Evolutionary conservation across 2,888 invertebrate species (phyloP), one percentile per base, ranked within the genome.

Genomic region (Lithophane socia): DNA sequence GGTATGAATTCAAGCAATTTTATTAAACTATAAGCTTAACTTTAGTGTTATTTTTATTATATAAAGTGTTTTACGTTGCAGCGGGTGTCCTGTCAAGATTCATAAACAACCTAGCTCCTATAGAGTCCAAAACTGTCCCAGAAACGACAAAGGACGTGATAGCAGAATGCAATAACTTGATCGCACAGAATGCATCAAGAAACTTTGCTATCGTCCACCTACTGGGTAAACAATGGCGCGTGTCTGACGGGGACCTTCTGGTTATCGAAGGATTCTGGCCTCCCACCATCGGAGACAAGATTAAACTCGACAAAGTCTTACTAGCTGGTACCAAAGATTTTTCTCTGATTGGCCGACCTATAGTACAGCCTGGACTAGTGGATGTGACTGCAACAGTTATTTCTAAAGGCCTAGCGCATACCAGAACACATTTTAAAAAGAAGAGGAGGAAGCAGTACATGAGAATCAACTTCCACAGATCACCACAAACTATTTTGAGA

Each of bases 201-300:
- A 96, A 98, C 82, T 99, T 99, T 94, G 99, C 99, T 0, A 97
- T 99, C 2, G 97, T 99, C 1, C 98, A 98, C 88, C 88, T 99
- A 29, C 97, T 98, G 80, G 99, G 99, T 18, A 98, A 98, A 93
- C 99, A 99, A 91, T 98, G 98, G 94, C 98, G 98, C 94, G 97
- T 99, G 0, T 98, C 99, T 0, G 97, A 98, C 77, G 98, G 98
- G n/a, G 99, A 99, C 94, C 95, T 99, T 5, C 97, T 99, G 49
- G 97, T 99, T 0, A 96, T 99, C 0, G 98, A 98, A 94, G 98
- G 98, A 0, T 97, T 98, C 90, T 99, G 99, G 98, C 98, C 98
- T 52, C 98, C 99, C 3, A 97, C 97, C 72, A 97, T 97, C 75
- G 98, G 99, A 0, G 99, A 99, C 91, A 95, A 97, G 94, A 97